Conservation (phyloP, 2,888 invertebrate genomes). For the Diaperis boleti region DNA sequence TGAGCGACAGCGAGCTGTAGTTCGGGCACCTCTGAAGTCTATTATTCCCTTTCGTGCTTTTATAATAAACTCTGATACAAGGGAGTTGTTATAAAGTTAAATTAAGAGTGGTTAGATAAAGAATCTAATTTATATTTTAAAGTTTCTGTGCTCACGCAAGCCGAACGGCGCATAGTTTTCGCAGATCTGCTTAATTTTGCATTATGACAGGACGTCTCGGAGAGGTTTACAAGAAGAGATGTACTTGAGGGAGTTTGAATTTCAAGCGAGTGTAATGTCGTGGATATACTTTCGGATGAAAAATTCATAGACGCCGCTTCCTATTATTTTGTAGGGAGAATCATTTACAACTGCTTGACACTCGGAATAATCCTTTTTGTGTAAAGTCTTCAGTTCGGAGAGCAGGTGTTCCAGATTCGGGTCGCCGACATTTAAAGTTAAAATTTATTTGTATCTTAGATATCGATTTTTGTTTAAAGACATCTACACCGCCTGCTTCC, state of each 20-base stretch:
- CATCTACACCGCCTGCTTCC: no score
- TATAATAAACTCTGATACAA: background rate
- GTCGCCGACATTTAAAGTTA: no score
- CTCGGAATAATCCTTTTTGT: no score
- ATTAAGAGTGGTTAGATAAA: slow-evolving; percentile 22
- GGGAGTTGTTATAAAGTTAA: slow-evolving; percentile 21
- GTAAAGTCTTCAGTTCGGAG: no score
- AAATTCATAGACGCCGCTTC: background rate
- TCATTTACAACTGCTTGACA: no score
- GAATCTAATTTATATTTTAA: slow-evolving; percentile 26
- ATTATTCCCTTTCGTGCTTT: slow-evolving; percentile 8
- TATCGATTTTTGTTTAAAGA: no score
- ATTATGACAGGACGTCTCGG: slow-evolving; percentile 3
- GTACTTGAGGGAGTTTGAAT: background rate
- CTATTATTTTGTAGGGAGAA: background rate
- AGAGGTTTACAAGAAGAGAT: background rate
- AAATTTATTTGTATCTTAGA: no score
- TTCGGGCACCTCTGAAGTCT: no score
- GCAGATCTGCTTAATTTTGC: slow-evolving; percentile 13
- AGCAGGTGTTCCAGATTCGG: no score
- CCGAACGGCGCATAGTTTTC: slow-evolving; percentile 1
- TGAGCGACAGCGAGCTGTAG: slow-evolving; percentile 9
- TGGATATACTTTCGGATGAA: background rate
- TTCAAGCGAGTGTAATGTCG: background rate
- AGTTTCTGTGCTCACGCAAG: slow-evolving; percentile 15